Base-by-base conservation (phyloP, 2,113 vertebrate species). In the Vireo altiloquus region DNA sequence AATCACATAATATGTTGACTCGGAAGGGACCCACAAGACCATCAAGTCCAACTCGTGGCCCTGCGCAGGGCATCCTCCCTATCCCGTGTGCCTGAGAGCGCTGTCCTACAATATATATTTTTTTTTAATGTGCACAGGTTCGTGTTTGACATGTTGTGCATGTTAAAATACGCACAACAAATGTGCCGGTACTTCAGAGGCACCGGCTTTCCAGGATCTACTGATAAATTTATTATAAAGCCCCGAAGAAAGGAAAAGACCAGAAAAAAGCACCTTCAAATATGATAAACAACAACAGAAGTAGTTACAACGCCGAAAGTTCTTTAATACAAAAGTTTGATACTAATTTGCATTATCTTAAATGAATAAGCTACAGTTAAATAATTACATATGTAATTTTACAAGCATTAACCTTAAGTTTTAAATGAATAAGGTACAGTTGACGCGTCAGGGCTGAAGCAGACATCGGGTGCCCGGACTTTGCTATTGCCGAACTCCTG, bases 401-500 rank as follows among this genome's bases (percentile, higher is more conserved):
- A 40, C n/a, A 25, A 65, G 42, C 95, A 98, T 92, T 96, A 81
- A 96, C 89, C 59, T 93, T 77, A 94, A 96, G 59, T 96, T 97
- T 97, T 95, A 97, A 97, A 98, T 97, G 97, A 98, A 97, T 96
- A 98, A 94, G 4, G 13, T 24, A 20, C 13, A 16, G 13, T 40
- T 49, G 85, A 37, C 2, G 0, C 89, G 90, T 24, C 35, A 63
- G 75, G 87, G 81, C 89, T 54, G 39, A 95, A 86, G 79, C 54
- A 92, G 90, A 93, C 23, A 18, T 40, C 91, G 98, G 98, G 91
- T 97, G 97, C 98, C 97, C 98, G 30, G 96, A 94, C 92, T 97
- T 97, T 97, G 96, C 89, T 42, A 97, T 98, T 97, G 97, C 99
- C 98, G 91, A 98, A 99, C 95, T 99, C 98, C 79, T 97, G 94